Evolutionary conservation across 2,888 invertebrate species (phyloP), one percentile per base, ranked within the genome.

Genomic region (Netelia melanura): DNA sequence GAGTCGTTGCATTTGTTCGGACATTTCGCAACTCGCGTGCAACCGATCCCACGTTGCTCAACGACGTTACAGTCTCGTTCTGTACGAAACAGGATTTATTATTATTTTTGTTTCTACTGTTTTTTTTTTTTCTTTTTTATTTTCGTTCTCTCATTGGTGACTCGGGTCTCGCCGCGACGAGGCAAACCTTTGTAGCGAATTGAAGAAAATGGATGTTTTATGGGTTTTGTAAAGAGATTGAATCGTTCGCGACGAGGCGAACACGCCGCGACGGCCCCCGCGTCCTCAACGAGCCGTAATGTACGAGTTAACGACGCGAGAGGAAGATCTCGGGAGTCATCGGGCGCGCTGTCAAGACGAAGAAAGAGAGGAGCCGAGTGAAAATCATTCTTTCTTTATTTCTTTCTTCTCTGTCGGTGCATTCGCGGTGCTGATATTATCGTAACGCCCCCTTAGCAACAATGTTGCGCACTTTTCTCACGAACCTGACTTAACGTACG

Each of bases 211-310:
- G 44, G 23, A 30, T 52, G 52, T 9, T 58, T 75, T 44, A 58
- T 65, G 65, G 75, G 75, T 84, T 84, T 76, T 54, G 70, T 70
- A 67, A 72, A 58, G 71, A 11, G 61, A 14, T 81, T 78, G 62
- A 81, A 70, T 84, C 84, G 81, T 72, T 68, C 52, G 67, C 48
- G 77, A 77, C 65, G 72, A n/a, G 54, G 67, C 81, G 81, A 72
- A 84, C 84, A 84, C 84, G 81, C 67, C 72, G 81, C 67, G 81
- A 81, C 77, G 76, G 38, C 38, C 38, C 38, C 8, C 62, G 81
- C 61, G 48, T 72, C 52, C 64, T 84, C 81, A 84, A 84, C 84
- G 81, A 84, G 78, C 74, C 77, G 78, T 84, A 81, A 84, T 84
- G 43, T 81, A 81, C 81, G 74, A 84, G 74, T 84, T 84, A 84